Evolutionary conservation across 2,113 vertebrate genomes (phyloP).

Genomic region (Agapornis roseicollis): DNA sequence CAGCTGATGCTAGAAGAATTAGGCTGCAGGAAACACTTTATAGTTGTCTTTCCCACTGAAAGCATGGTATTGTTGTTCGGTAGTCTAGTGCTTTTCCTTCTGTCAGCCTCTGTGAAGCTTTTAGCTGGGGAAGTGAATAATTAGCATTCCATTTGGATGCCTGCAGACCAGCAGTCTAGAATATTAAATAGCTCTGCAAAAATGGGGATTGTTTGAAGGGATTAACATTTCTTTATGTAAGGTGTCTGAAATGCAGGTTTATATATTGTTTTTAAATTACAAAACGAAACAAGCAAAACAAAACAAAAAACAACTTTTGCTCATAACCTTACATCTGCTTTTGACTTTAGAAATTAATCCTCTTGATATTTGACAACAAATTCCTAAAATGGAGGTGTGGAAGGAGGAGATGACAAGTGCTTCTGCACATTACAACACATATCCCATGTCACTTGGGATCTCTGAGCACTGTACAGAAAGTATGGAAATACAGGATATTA

Average conservation of each 20-base stretch:
- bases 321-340: not conserved
- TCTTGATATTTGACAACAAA: slow-evolving; percentile 32
- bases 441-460: slow-evolving; percentile 21
- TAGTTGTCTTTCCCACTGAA: slow-evolving; percentile 75
- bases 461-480: not conserved
- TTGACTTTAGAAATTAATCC: slow-evolving; percentile 35
- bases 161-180: slow-evolving; percentile 54
- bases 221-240: slow-evolving; percentile 41
- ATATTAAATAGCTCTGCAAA: slow-evolving; percentile 69
- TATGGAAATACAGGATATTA: slow-evolving; percentile 22
- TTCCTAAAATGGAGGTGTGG: slow-evolving; percentile 18
- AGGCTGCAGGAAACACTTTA: slow-evolving; percentile 85
- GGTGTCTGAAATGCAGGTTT: not conserved
- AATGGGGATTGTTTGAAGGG: slow-evolving; percentile 20
- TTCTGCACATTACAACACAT: slow-evolving; percentile 59
- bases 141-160: slow-evolving; percentile 71
- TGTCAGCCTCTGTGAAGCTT: slow-evolving; percentile 68
- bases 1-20: slow-evolving; percentile 77
- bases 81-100: slow-evolving; percentile 77
- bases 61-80: slow-evolving; percentile 72
- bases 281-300: not conserved
- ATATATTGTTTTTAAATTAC: not conserved
- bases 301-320: not conserved
- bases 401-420: slow-evolving; percentile 27
- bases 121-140: slow-evolving; percentile 62